These are phyloP conservation scores for Pampus argenteus DNA, from an alignment of 2,797 vertebrate genomes.

Conservation along the genomic window DNA sequence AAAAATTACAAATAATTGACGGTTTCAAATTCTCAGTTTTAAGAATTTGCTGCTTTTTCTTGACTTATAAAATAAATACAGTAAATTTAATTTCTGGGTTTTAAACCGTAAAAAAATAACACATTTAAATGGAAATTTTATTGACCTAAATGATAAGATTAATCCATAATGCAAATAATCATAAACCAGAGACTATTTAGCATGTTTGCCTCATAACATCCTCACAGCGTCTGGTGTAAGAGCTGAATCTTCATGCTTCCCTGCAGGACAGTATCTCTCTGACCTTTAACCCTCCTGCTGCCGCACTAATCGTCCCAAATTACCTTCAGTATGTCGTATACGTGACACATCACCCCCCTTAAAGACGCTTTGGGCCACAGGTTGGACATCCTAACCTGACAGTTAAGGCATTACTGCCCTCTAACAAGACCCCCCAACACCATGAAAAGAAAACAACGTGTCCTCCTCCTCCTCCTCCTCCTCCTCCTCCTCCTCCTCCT, in stretches of 20 bases:
- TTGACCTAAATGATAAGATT: too few species aligned
- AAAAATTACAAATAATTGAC: too few species aligned
- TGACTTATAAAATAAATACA: too few species aligned
- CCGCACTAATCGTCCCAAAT: slow-evolving; percentile 40
- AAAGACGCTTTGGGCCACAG: slow-evolving; percentile 41
- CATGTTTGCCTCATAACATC: too few species aligned
- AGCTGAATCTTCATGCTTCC: background rate
- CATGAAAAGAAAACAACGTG: slow-evolving; percentile 58
- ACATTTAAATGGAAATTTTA: too few species aligned
- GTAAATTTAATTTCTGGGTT: too few species aligned
- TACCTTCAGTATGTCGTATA: slow-evolving; percentile 21
- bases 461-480: slow-evolving; percentile 5
- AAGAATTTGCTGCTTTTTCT: too few species aligned
- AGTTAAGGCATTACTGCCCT: slow-evolving; percentile 50
- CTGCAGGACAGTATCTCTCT: slow-evolving; percentile 1
- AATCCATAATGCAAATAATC: too few species aligned
- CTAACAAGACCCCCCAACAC: slow-evolving; percentile 41
- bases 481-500: background rate
- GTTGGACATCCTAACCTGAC: slow-evolving; percentile 56
- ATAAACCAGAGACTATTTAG: too few species aligned
- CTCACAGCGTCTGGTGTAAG: background rate
- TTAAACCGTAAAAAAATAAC: too few species aligned
- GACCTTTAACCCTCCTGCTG: background rate
- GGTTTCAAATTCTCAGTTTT: too few species aligned
- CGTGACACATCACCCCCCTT: slow-evolving; percentile 35